These are phyloP conservation scores for Asarcornis scutulata DNA, from an alignment of 2,113 vertebrate genomes.

Conservation along the genomic window DNA sequence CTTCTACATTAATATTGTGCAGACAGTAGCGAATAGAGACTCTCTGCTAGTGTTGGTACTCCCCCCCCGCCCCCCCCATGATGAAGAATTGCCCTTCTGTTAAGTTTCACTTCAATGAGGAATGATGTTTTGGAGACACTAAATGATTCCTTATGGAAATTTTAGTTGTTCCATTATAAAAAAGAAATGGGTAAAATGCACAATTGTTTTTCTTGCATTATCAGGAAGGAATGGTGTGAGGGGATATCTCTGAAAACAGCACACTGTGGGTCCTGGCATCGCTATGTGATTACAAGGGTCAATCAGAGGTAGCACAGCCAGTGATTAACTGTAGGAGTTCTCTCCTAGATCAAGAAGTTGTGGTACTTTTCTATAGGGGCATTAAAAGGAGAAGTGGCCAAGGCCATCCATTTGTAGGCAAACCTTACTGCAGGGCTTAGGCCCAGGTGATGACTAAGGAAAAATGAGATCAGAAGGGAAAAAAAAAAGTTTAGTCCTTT, in stretches of 20 bases:
- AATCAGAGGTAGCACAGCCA: neutral
- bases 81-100: conserved; percentile 41
- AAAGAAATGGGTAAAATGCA: neutral
- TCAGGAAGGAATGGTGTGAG: neutral
- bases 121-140: neutral
- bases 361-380: accelerated
- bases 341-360: neutral
- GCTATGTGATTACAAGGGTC: accelerated
- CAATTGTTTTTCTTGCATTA: neutral
- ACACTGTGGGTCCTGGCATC: accelerated
- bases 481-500: neutral
- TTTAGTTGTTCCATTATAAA: neutral
- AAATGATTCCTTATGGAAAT: neutral
- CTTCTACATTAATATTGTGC: conserved; percentile 50
- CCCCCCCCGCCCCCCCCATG: neutral
- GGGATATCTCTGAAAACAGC: accelerated
- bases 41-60: neutral
- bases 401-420: accelerated
- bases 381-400: accelerated
- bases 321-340: accelerated
- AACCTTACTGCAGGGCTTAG: neutral
- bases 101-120: neutral
- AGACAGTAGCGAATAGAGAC: conserved; percentile 56
- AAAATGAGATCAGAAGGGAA: neutral
- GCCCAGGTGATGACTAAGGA: neutral